Evolutionary conservation across 2,113 vertebrate genomes (phyloP).

Genomic region (Tamias sibiricus): DNA sequence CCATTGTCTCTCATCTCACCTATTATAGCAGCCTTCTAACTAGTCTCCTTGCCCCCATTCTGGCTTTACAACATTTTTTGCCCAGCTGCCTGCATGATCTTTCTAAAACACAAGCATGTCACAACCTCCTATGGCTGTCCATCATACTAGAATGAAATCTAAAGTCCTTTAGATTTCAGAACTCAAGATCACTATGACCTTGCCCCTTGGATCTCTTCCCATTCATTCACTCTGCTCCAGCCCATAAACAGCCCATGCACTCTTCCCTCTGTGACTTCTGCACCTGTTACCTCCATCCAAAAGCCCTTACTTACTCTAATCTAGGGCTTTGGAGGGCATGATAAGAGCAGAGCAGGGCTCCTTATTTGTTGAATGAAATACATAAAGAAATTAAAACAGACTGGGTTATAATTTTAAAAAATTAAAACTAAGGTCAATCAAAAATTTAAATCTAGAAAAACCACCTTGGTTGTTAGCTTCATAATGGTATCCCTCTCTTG

Average conservation of each 20-base stretch:
- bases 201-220: background rate
- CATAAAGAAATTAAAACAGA: background rate
- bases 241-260: background rate
- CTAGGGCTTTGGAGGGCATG: background rate
- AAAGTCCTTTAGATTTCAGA: background rate
- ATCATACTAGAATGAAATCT: background rate
- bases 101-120: background rate
- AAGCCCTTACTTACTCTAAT: background rate
- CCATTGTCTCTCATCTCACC: background rate
- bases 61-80: background rate
- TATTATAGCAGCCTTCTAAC: background rate
- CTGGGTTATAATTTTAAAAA: slow-evolving; percentile 6
- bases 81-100: background rate
- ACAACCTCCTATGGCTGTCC: background rate
- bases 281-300: background rate
- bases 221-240: background rate
- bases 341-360: background rate
- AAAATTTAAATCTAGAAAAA: slow-evolving; percentile 49
- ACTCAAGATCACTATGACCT: background rate
- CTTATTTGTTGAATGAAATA: background rate
- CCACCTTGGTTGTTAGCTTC: background rate
- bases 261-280: background rate
- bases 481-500: background rate
- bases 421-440: slow-evolving; percentile 15
- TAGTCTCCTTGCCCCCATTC: background rate